Evolutionary conservation across 2,797 vertebrate genomes (phyloP), one percentile per base, ranked within the genome.

Genomic region (Remorina albescens): DNA sequence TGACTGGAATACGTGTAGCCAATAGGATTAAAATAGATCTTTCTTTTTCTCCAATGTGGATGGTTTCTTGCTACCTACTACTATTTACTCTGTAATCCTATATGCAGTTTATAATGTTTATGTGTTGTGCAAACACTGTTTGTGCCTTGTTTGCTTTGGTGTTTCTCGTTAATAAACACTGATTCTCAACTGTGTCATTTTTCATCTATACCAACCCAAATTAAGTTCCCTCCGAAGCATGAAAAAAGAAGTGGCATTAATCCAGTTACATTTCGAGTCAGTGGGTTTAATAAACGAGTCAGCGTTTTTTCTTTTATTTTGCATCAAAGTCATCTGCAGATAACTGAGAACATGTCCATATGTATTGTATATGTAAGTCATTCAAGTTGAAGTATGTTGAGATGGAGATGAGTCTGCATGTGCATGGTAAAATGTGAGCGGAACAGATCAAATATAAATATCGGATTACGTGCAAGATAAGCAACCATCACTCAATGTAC

Each of bases 211-310:
- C 60, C 13, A 8, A 21, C 50, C 63, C 28, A 49, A 74, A 56
- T 75, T 54, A 61, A 55, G 34, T 51, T 79, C 18, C 26, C 21
- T 67, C 49, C n/a, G 34, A 71, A 62, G 34, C 23, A 64, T 69
- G 54, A 80, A 76, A 39, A 70, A 68, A 75, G 81, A 83, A 59
- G 70, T 64, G 51, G 44, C 21, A 64, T 30, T 60, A 67, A 78
- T 78, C 58, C 57, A 66, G 44, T 42, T 59, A 61, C 60, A 65
- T 67, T 67, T 74, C 59, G 63, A 78, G 68, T 68, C 23, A 55
- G 23, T 58, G 21, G 59, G 56, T 81, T 77, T 50, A 68, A 70
- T 72, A 50, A 75, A 41, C 39, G 59, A 67, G 46, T 41, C 25
- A 36, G 54, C 30, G 2, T n/a, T 36, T 62, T 39, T 19, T 37